Evolutionary conservation across 2,888 invertebrate genomes (phyloP), one percentile per base, ranked within the genome.

Genomic region (Neocrepidodera transversa): DNA sequence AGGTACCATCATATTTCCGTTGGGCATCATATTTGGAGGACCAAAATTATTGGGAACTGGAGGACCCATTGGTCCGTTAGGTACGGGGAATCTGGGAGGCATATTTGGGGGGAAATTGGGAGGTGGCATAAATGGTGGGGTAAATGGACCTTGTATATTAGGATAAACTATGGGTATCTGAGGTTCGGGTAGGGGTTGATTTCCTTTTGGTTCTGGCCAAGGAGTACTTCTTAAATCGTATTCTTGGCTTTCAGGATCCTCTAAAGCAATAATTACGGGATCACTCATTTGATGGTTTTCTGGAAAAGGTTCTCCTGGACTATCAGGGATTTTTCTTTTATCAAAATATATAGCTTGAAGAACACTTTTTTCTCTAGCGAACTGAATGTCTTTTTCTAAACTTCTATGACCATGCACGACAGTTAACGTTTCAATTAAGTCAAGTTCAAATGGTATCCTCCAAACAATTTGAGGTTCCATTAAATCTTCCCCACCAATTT

Each of bases 191-290:
- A 66, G 56, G 3, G 84, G 82, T 26, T 87, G 84, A 4, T 85
- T 84, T 8, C 87, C 87, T 75, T 91, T 91, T 0, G 93, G 90
- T 77, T 92, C 92, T 1, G 93, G 93, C 93, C 93, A 93, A 0
- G 90, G 87, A 76, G 88, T 86, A 53, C 82, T 84, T 57, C 89
- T 86, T 72, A 89, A 89, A 76, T 93, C 92, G 72, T 89, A 90
- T 71, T 92, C 92, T 62, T 90, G 89, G 76, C 89, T 90, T 5
- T 92, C 93, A 0, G 91, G 89, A 81, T 97, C 97, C 65, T 95
- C 95, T 53, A 95, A 80, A 0, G 97, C 96, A 79, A 97, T 95
- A 13, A 85, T 82, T 61, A 88, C 87, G 0, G 93, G 91, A 75
- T 95, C 95, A 2, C 86, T 84, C 65, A 88, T 87, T 32, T 85